These are phyloP conservation scores for Aptenodytes patagonicus DNA, from an alignment of 2,113 vertebrate species.

Conservation along the genomic window DNA sequence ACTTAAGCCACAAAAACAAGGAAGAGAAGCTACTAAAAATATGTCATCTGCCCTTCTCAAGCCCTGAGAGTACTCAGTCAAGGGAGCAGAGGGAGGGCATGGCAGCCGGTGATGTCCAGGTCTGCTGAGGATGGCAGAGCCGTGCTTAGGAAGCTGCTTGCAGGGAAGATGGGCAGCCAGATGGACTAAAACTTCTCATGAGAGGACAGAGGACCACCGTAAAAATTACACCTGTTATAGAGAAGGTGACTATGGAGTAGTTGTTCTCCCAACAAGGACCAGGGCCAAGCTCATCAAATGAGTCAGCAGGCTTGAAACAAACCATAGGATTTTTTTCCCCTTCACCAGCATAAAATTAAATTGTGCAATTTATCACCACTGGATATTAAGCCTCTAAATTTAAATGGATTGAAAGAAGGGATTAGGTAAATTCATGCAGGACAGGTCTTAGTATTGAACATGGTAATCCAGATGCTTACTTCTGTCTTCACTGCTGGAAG, in stretches of 20 bases:
- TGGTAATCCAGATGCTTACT: neutral
- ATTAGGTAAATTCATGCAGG: neutral
- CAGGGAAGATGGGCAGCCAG: neutral
- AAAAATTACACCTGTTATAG: neutral
- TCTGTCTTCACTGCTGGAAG: neutral
- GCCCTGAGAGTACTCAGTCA: neutral
- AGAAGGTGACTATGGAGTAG: neutral
- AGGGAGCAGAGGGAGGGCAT: neutral
- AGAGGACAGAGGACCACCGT: neutral
- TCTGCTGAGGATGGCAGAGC: neutral
- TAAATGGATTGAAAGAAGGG: neutral
- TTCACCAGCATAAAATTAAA: neutral
- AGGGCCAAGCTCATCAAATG: neutral
- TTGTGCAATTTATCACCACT: neutral
- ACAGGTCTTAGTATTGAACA: neutral
- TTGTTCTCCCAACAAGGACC: neutral
- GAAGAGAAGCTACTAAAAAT: neutral
- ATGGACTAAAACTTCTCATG: neutral
- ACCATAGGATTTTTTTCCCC: neutral
- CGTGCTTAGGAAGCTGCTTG: neutral
- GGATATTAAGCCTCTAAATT: neutral
- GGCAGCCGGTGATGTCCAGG: rapidly evolving
- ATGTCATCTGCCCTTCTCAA: neutral
- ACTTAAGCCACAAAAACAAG: neutral
- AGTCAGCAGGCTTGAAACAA: neutral